phyloP scores from a whole-genome alignment of 1,140 invertebrate species.

The Drosophila murphyi region DNA sequence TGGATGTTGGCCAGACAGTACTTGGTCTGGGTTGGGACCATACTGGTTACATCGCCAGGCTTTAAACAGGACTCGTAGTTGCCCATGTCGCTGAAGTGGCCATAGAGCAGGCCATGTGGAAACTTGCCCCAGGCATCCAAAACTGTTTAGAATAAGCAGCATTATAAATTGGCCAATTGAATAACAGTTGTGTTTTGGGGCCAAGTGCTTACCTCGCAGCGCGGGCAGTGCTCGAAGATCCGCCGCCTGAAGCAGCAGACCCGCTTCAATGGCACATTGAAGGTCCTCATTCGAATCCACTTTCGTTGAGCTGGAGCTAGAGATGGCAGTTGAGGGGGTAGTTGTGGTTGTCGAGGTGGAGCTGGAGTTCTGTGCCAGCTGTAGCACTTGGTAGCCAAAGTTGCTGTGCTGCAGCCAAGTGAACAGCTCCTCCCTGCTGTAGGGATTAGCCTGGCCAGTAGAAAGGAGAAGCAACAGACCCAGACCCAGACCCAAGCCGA shows the following conservation, averaged over 20 bases:
- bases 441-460: constrained; percentile 1
- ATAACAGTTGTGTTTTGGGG: background rate
- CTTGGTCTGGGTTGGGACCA: constrained; percentile 18
- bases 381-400: constrained; percentile 63
- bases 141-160: constrained; percentile 43
- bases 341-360: background rate
- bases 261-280: constrained; percentile 38
- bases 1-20: constrained; percentile 60
- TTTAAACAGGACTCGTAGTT: constrained; percentile 71
- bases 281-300: constrained; percentile 9
- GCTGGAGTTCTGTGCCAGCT: constrained; percentile 39
- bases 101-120: constrained; percentile 73
- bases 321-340: too few species aligned
- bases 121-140: constrained; percentile 79
- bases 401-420: constrained; percentile 67
- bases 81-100: constrained; percentile 72
- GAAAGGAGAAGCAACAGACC: background rate
- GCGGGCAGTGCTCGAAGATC: constrained; percentile 40
- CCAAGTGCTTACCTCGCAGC: constrained; percentile 46
- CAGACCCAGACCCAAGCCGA: background rate
- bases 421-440: constrained; percentile 48
- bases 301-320: background rate
- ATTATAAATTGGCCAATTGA: too few species aligned
- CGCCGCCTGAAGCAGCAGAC: constrained; percentile 37
- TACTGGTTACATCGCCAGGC: background rate